A percentile compares a stretch with the other conserved stretches of the same genome.
Conservation (phyloP, 2,113 vertebrate genomes). For the Sialia sialis region DNA sequence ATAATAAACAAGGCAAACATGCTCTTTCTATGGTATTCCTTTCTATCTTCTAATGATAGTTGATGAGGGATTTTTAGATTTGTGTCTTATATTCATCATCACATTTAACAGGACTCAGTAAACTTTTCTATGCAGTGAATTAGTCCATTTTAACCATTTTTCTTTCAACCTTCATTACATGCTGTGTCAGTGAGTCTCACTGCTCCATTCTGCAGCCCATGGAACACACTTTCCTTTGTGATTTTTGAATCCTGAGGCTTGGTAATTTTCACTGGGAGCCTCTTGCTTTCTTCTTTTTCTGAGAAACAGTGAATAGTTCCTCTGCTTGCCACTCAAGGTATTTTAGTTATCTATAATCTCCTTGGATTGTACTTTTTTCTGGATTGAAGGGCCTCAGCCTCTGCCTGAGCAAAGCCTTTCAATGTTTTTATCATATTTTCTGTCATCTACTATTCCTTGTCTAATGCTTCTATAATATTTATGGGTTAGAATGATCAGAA, state of each 20-base stretch:
- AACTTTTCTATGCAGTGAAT: neutral
- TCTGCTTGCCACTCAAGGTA: neutral
- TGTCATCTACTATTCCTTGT: neutral
- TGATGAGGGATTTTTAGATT: neutral
- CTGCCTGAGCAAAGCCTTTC: neutral
- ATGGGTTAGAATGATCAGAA: neutral
- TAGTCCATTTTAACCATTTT: constrained; percentile 6
- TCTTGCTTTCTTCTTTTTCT: constrained; percentile 1
- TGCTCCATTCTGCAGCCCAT: neutral
- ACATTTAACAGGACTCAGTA: neutral
- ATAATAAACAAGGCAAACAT: neutral
- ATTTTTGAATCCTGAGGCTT: neutral
- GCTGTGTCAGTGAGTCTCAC: neutral
- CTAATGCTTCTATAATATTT: neutral
- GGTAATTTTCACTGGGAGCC: neutral
- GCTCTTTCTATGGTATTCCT: neutral
- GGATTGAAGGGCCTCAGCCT: neutral
- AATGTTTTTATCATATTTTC: neutral
- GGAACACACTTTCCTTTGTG: neutral
- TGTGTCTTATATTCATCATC: neutral
- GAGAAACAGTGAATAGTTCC: neutral
- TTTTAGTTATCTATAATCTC: neutral
- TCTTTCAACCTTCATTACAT: neutral
- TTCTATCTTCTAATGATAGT: neutral
- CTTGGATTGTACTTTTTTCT: neutral